Evolutionary conservation across 2,113 vertebrate species (phyloP).

Genomic region (Alces alces): DNA sequence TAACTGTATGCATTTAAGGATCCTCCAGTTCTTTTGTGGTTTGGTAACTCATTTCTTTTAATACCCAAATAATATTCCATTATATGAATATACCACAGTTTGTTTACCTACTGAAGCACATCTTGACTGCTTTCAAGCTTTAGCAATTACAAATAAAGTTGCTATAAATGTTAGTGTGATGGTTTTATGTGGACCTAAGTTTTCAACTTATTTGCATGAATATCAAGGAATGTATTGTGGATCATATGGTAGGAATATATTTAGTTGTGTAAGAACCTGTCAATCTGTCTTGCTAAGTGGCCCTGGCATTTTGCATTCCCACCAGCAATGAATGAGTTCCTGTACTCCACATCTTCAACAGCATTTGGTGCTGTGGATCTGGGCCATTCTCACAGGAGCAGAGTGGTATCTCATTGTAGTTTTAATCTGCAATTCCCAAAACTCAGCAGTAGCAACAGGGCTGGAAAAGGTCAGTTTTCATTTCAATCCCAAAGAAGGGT

Average conservation of each 20-base stretch:
- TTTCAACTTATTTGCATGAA: slow-evolving; percentile 25
- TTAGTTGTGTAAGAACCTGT: neutral
- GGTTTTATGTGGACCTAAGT: neutral
- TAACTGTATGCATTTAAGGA: neutral
- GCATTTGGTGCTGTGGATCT: neutral
- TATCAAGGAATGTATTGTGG: neutral
- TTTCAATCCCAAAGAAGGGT: neutral
- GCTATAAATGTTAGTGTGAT: neutral
- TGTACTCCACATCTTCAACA: neutral
- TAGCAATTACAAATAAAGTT: neutral
- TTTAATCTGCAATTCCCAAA: neutral
- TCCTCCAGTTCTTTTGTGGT: neutral
- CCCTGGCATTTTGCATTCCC: neutral
- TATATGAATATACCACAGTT: neutral
- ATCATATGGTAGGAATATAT: neutral
- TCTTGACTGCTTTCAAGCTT: neutral
- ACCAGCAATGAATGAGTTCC: neutral
- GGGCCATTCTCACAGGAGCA: neutral
- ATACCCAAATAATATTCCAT: neutral
- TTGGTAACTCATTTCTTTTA: neutral
- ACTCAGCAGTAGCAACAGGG: neutral
- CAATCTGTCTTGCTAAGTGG: neutral
- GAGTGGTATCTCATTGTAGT: neutral
- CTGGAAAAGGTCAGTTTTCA: neutral
- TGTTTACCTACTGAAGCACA: neutral